Conservation (phyloP, 2,797 vertebrate species). For the Sardinella longiceps region DNA sequence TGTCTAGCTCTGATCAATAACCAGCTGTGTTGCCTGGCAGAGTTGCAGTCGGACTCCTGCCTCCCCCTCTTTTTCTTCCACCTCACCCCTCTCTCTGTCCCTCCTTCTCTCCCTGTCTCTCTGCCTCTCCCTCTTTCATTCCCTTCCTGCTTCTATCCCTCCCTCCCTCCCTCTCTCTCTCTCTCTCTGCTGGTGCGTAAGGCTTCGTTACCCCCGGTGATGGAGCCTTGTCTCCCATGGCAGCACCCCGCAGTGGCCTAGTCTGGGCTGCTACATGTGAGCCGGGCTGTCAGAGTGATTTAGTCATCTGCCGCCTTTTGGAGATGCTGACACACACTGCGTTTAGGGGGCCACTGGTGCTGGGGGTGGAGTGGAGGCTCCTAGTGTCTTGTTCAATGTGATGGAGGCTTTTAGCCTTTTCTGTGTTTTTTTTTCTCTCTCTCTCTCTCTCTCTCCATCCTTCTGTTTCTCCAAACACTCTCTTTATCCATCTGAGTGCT, state of each 20-base stretch:
- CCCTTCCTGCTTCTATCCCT: not conserved
- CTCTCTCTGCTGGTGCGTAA: constrained; percentile 66
- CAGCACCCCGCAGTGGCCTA: constrained; percentile 75
- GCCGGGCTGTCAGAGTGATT: constrained; percentile 85
- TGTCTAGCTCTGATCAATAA: constrained; percentile 83
- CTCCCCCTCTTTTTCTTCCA: not conserved
- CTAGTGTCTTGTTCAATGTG: constrained; percentile 73
- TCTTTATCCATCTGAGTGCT: constrained; percentile 70
- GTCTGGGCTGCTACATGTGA: constrained; percentile 83
- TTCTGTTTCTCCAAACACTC: not conserved
- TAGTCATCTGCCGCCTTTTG: constrained; percentile 77
- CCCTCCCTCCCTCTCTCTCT: not conserved
- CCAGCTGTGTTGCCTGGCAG: constrained; percentile 11
- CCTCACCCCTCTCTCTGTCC: not conserved
- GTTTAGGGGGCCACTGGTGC: constrained; percentile 50
- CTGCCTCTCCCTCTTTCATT: not conserved
- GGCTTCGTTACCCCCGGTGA: constrained; percentile 71
- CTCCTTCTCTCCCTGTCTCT: not conserved
- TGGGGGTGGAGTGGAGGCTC: constrained; percentile 50
- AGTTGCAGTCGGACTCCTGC: not conserved
- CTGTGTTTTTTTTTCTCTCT: constrained; percentile 29
- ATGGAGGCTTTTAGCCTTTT: constrained; percentile 77
- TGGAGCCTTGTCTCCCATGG: constrained; percentile 74
- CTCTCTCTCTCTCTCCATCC: not conserved
- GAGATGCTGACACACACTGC: constrained; percentile 77